phyloP scores from a whole-genome alignment of 2,113 vertebrate genomes.

The Pluvialis apricaria region DNA sequence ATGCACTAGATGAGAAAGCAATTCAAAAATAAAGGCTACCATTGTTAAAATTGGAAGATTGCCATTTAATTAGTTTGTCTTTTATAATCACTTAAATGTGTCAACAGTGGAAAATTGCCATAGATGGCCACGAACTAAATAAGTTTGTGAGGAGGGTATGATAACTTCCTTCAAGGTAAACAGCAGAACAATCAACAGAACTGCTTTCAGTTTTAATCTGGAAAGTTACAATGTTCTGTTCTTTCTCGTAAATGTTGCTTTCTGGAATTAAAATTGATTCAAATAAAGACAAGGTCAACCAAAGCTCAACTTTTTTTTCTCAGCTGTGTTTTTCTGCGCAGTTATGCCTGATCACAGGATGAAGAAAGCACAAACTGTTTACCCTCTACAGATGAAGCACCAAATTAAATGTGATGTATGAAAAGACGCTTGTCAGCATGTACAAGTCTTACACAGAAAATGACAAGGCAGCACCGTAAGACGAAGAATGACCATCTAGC shows the following conservation, averaged over 20 bases:
- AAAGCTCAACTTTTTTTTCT: neutral
- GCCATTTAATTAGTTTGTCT: neutral
- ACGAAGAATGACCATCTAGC: neutral
- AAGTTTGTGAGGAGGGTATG: neutral
- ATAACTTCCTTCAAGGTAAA: neutral
- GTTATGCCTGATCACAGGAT: neutral
- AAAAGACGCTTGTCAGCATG: neutral
- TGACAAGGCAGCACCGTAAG: neutral
- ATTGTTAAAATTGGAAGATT: neutral
- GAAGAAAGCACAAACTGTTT: neutral
- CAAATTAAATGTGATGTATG: neutral
- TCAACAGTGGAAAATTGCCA: neutral
- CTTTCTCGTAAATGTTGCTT: neutral
- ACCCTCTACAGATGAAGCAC: neutral
- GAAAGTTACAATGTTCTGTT: neutral
- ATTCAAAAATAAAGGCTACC: neutral
- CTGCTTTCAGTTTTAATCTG: neutral
- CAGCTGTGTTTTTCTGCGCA: neutral
- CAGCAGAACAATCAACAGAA: neutral
- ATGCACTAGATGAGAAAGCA: neutral
- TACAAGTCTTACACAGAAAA: neutral
- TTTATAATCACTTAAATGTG: neutral
- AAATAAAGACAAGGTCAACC: neutral
- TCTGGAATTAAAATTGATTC: neutral
- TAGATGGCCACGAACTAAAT: neutral